Conservation (phyloP, 2,888 invertebrate species). For the Xanthorhoe spadicearia region DNA sequence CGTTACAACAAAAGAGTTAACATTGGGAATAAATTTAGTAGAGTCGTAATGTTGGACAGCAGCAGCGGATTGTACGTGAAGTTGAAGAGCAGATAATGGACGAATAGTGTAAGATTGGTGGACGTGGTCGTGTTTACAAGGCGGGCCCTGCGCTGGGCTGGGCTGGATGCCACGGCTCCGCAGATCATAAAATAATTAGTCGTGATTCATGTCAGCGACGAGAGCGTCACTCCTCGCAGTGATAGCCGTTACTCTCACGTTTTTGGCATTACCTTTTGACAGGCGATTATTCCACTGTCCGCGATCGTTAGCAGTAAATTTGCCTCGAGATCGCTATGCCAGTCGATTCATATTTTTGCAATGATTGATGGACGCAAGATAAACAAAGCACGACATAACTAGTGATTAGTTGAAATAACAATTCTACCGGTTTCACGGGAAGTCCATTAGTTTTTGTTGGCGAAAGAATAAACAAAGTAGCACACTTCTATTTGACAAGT, state of each 20-base stretch:
- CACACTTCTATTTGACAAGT: slow-evolving; percentile 5
- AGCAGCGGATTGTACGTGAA: slow-evolving; percentile 58
- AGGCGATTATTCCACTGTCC: slow-evolving; percentile 80
- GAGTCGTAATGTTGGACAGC: slow-evolving; percentile 64
- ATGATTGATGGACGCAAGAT: slow-evolving; percentile 51
- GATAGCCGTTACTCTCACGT: slow-evolving; percentile 63
- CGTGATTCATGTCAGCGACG: slow-evolving; percentile 73
- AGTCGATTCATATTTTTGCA: slow-evolving; percentile 55
- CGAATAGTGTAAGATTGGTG: slow-evolving; percentile 45
- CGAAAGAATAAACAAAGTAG: slow-evolving; percentile 25
- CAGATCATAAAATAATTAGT: slow-evolving; percentile 77
- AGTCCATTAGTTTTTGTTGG: slow-evolving; percentile 41
- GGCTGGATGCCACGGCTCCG: slow-evolving; percentile 15
- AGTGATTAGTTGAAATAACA: slow-evolving; percentile 42
- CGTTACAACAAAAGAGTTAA: slow-evolving; percentile 70
- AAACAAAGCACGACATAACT: slow-evolving; percentile 34
- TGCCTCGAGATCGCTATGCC: slow-evolving; percentile 65
- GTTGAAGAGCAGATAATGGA: slow-evolving; percentile 31
- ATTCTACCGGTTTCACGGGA: slow-evolving; percentile 36
- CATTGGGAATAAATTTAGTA: slow-evolving; percentile 71
- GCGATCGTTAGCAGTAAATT: slow-evolving; percentile 75
- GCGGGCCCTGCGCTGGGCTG: slow-evolving; percentile 25
- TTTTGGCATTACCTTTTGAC: slow-evolving; percentile 81
- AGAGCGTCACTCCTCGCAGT: slow-evolving; percentile 69
- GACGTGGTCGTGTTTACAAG: slow-evolving; percentile 64